These are phyloP conservation scores for Colius striatus DNA, from an alignment of 2,113 vertebrate genomes.

Conservation along the genomic window DNA sequence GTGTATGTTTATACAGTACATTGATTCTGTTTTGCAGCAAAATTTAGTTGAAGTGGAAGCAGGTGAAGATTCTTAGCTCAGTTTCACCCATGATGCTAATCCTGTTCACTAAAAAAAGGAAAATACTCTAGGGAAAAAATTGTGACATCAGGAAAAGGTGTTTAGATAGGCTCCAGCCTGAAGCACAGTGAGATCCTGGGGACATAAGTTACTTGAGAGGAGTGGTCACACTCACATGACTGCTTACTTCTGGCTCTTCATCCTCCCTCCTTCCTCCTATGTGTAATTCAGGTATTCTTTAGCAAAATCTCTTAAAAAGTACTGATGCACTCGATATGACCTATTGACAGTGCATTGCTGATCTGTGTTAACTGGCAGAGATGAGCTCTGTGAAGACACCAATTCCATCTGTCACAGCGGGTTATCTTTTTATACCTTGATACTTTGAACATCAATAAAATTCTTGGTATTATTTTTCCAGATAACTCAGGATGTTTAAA, in stretches of 20 bases:
- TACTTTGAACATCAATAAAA: not conserved
- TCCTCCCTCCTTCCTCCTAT: not conserved
- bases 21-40: not conserved
- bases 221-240: not conserved
- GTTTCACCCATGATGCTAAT: not conserved
- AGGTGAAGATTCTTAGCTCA: not conserved
- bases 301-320: not conserved
- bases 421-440: not conserved
- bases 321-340: not conserved
- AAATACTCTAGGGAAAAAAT: not conserved
- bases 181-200: not conserved
- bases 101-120: not conserved
- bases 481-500: not conserved
- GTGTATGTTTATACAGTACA: not conserved
- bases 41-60: constrained; percentile 33
- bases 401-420: not conserved
- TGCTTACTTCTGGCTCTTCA: not conserved
- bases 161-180: not conserved
- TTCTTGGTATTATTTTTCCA: not conserved
- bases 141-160: not conserved
- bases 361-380: constrained; percentile 1
- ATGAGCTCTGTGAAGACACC: not conserved
- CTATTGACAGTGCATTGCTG: not conserved
- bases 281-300: not conserved
- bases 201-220: not conserved